Percentiles rank a stretch among this genome's conserved stretches.
These are phyloP conservation scores for Gastrophryne carolinensis DNA, from an alignment of 2,797 vertebrate genomes.

Conservation along the genomic window DNA sequence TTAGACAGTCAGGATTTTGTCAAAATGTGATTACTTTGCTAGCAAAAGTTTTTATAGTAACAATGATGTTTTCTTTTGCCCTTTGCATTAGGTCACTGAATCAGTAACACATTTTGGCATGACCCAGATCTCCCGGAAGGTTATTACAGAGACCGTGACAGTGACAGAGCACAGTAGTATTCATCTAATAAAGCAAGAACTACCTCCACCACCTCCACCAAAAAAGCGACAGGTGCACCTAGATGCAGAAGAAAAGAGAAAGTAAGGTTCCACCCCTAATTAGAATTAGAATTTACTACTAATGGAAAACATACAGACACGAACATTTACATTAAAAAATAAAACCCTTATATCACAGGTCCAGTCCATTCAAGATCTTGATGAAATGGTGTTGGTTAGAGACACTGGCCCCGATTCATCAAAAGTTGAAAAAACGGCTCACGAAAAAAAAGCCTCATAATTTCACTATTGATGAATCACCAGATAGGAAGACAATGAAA, in stretches of 20 bases:
- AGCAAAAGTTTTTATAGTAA: background rate
- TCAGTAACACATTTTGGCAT: constrained; percentile 77
- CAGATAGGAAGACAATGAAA: too few species aligned
- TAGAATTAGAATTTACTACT: too few species aligned
- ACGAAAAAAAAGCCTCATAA: too few species aligned
- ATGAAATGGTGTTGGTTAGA: too few species aligned
- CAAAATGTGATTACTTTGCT: background rate
- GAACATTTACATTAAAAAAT: too few species aligned
- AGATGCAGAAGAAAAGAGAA: constrained; percentile 79
- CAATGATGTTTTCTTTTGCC: background rate
- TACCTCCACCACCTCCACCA: constrained; percentile 80
- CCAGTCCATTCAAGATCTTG: too few species aligned
- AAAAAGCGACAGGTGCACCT: constrained; percentile 86
- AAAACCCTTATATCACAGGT: too few species aligned
- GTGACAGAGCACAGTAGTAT: constrained; percentile 58
- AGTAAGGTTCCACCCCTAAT: constrained; percentile 75
- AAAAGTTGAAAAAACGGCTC: too few species aligned
- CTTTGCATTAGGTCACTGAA: constrained; percentile 81
- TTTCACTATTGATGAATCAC: too few species aligned
- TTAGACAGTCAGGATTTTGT: background rate
- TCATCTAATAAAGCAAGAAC: constrained; percentile 71
- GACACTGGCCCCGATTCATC: too few species aligned
- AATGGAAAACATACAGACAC: too few species aligned
- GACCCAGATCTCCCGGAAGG: constrained; percentile 71
- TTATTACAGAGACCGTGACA: constrained; percentile 62